Conservation (phyloP, 2,797 vertebrate genomes). For the Huso huso region DNA sequence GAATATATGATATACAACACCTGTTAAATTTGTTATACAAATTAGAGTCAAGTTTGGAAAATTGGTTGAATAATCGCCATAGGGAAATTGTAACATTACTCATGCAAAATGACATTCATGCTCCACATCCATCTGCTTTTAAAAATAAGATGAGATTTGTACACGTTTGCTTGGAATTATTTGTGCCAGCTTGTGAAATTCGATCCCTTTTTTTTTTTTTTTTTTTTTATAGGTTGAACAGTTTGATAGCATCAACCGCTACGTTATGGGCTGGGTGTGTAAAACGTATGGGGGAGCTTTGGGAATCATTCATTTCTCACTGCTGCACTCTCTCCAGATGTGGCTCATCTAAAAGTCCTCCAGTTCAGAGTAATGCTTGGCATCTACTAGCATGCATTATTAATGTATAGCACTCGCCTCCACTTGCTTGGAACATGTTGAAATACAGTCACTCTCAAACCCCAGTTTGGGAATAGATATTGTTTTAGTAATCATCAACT, state of each 20-base stretch:
- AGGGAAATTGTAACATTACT: too few species aligned
- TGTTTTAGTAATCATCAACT: too few species aligned
- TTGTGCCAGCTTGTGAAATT: conserved; percentile 7
- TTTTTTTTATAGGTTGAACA: conserved; percentile 10
- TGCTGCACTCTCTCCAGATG: conserved; percentile 48
- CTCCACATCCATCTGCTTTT: background rate
- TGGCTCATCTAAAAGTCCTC: conserved; percentile 35
- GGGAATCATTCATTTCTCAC: conserved; percentile 46
- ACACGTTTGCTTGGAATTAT: background rate
- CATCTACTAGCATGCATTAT: too few species aligned
- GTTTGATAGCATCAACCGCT: conserved; percentile 8
- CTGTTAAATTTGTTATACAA: too few species aligned
- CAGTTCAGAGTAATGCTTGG: conserved; percentile 14
- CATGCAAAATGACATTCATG: background rate
- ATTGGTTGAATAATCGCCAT: too few species aligned
- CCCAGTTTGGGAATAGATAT: too few species aligned
- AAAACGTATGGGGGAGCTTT: conserved; percentile 8
- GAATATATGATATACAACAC: too few species aligned
- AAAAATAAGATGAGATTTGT: background rate
- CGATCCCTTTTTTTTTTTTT: conserved; percentile 5
- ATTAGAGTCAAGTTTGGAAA: too few species aligned
- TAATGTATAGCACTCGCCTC: too few species aligned
- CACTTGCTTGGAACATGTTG: too few species aligned
- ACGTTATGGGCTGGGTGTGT: conserved; percentile 5
- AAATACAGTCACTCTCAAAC: too few species aligned